Evolutionary conservation across 23 tunicate species (phyloP).

Genomic region (Phallusia fumigata): DNA sequence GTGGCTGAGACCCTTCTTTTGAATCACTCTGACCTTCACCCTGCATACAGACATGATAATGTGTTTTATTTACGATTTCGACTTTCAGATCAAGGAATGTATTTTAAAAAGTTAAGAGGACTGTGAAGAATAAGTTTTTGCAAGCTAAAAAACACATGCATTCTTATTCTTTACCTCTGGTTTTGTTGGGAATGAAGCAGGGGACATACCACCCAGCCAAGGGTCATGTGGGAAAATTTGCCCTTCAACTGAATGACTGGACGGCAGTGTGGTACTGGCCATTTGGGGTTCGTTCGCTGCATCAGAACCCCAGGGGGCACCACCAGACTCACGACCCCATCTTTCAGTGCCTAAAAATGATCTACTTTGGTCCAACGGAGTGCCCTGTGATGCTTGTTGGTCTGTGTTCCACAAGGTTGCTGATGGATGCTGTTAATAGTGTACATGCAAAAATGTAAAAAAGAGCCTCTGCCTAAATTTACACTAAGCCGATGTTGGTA

Average conservation of each 20-base stretch:
- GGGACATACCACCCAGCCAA: neutral
- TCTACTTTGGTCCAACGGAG: slow-evolving; percentile 57
- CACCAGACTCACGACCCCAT: slow-evolving; percentile 95
- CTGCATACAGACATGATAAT: neutral
- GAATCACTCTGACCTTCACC: neutral
- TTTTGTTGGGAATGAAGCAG: neutral
- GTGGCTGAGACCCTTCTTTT: slow-evolving; percentile 5
- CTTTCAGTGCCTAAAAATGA: slow-evolving; percentile 86
- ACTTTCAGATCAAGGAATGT: neutral
- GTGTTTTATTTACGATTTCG: neutral
- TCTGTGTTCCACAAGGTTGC: slow-evolving; percentile 41
- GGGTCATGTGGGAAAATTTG: neutral
- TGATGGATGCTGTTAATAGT: slow-evolving; percentile 12
- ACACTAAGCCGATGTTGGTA: too few relatives aligned
- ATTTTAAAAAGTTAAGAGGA: neutral
- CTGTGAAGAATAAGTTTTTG: too few relatives aligned
- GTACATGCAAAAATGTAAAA: too few relatives aligned
- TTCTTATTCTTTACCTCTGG: neutral
- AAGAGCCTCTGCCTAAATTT: too few relatives aligned
- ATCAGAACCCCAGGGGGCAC: slow-evolving; percentile 86
- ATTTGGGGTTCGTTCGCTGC: neutral
- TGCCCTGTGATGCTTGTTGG: neutral
- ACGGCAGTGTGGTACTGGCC: neutral
- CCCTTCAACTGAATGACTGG: neutral
- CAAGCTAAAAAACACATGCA: too few relatives aligned